phyloP scores from a whole-genome alignment of 2,113 vertebrate genomes.

The Grammomys dolichurus region DNA sequence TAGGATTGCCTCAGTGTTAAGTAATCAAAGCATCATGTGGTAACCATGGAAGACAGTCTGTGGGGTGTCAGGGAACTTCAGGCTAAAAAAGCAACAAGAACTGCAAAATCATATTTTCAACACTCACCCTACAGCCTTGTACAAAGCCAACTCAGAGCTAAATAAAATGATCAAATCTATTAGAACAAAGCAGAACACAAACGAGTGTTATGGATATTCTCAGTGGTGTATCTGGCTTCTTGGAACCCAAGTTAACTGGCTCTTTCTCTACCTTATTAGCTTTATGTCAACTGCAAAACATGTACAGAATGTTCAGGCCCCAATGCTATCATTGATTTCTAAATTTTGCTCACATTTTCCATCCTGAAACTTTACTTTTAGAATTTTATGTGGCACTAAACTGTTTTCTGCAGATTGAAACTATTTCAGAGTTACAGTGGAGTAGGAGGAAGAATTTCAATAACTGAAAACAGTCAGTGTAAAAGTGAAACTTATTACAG shows the following conservation, averaged over 20 bases:
- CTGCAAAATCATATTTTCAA: neutral
- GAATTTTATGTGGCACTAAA: neutral
- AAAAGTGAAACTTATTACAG: conserved; percentile 5
- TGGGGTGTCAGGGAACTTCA: neutral
- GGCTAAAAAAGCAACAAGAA: neutral
- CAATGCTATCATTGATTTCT: neutral
- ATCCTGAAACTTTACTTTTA: neutral
- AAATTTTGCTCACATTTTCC: conserved; percentile 61
- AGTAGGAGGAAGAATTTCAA: neutral
- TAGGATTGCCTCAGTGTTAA: conserved; percentile 74
- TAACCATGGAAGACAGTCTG: neutral
- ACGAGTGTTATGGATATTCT: neutral
- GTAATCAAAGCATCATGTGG: conserved; percentile 47
- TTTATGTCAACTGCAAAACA: neutral
- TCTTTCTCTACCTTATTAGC: neutral
- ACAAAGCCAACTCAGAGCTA: neutral
- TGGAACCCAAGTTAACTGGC: neutral
- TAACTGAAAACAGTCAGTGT: neutral
- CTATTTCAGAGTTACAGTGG: conserved; percentile 13
- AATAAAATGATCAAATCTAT: neutral
- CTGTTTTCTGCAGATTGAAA: conserved; percentile 60
- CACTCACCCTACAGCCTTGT: neutral
- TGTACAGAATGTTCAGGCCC: conserved; percentile 27
- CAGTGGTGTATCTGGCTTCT: neutral
- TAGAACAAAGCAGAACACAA: neutral